Conservation (phyloP, 2,113 vertebrate genomes). For the Typhlomys cinereus region DNA sequence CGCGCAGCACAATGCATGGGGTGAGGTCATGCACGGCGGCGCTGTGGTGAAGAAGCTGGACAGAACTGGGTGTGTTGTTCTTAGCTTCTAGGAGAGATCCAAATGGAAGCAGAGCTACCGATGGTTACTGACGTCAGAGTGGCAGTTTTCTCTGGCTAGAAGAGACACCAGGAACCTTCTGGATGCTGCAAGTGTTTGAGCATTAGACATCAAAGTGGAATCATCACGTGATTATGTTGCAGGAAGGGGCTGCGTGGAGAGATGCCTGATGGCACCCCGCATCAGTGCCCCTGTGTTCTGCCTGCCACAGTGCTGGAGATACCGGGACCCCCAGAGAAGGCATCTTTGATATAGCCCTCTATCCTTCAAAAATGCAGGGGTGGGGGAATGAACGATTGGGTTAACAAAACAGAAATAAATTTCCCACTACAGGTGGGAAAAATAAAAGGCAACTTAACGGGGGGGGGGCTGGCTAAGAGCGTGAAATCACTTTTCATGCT, state of each 20-base stretch:
- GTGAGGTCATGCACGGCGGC: accelerated
- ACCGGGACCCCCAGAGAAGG: not conserved
- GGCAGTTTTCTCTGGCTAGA: no score
- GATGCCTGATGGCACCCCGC: accelerated
- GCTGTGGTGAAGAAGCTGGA: not conserved
- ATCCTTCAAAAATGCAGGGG: not conserved
- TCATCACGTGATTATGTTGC: not conserved
- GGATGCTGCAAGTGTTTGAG: not conserved
- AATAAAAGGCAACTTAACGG: not conserved
- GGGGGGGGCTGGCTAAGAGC: not conserved
- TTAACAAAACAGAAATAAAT: not conserved
- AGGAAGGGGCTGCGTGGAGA: not conserved
- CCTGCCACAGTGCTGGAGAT: no score
- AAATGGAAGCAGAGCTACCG: not conserved
- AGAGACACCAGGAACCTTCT: not conserved
- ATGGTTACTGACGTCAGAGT: not conserved
- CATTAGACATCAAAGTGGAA: not conserved
- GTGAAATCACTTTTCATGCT: no score
- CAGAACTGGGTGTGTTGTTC: not conserved
- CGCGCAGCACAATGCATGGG: not conserved
- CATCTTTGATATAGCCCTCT: not conserved
- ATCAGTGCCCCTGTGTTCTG: accelerated
- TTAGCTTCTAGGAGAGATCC: not conserved
- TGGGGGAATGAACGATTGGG: not conserved
- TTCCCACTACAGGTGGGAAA: not conserved